Conservation (phyloP, 2,113 vertebrate genomes). For the Coptodon rendalli region DNA sequence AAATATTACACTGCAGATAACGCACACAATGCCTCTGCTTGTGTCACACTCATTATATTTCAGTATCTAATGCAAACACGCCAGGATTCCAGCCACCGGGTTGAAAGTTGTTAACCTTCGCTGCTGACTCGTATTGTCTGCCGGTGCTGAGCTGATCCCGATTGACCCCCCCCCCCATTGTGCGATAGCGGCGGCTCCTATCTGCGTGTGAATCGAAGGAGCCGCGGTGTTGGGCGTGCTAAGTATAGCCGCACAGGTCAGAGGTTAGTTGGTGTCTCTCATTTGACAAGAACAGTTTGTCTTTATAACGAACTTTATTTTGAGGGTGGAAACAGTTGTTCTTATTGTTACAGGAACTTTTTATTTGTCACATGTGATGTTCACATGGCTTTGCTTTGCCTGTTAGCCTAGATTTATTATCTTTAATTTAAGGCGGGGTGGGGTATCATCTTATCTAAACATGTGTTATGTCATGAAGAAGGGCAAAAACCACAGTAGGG, state of each 20-base stretch:
- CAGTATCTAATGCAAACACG: constrained; percentile 30
- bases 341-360: neutral
- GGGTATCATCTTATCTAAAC: neutral
- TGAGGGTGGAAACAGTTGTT: no score
- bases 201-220: constrained; percentile 12
- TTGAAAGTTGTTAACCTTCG: constrained; percentile 17
- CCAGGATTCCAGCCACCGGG: neutral
- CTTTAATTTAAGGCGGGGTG: neutral
- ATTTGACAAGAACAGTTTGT: neutral
- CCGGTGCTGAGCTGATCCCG: neutral
- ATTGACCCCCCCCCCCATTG: constrained; percentile 20
- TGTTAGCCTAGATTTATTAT: neutral
- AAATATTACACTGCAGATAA: constrained; percentile 51
- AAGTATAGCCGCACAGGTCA: constrained; percentile 6
- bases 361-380: neutral
- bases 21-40: constrained; percentile 24
- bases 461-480: neutral
- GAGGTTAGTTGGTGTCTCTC: neutral
- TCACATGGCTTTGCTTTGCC: neutral
- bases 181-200: neutral
- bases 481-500: neutral
- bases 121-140: constrained; percentile 32
- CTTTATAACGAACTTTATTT: neutral
- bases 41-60: neutral
- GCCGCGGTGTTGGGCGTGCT: neutral